Conservation (phyloP, 2,113 vertebrate genomes). For the Diadophis punctatus region DNA sequence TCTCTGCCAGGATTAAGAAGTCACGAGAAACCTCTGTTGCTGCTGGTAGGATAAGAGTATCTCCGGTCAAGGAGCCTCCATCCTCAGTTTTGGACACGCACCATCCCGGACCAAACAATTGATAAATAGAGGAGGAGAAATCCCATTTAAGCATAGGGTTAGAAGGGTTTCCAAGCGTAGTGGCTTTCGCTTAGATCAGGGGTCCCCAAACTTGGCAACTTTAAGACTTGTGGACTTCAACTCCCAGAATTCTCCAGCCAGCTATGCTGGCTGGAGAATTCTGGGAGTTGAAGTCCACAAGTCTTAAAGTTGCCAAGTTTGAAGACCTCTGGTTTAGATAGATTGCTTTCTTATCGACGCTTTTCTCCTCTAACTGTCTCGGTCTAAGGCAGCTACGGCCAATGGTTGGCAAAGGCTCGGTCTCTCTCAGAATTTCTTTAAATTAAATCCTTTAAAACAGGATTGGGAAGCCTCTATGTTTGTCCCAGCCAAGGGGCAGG, state of each 20-base stretch:
- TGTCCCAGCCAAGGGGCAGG: constrained; percentile 40
- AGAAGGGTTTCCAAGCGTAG: fast-evolving
- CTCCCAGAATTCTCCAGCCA: no score
- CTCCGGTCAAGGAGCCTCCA: background rate
- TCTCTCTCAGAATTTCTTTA: background rate
- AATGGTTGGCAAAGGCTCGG: fast-evolving
- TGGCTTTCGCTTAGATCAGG: background rate
- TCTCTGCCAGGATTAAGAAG: background rate
- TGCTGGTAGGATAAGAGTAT: background rate
- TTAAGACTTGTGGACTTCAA: no score
- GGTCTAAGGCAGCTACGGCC: no score
- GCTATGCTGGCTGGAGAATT: no score
- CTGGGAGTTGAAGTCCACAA: no score
- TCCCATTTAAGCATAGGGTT: fast-evolving
- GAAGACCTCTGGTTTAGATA: constrained; percentile 6
- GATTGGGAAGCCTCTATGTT: constrained; percentile 23
- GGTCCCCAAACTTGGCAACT: no score
- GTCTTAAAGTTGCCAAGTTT: no score
- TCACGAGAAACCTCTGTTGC: background rate
- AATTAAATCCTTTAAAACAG: fast-evolving
- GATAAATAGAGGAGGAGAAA: background rate
- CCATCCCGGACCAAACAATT: background rate
- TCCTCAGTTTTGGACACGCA: background rate
- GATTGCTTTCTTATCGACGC: constrained; percentile 12
- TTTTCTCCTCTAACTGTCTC: background rate